Base-by-base conservation (phyloP, 2,113 vertebrate species). In the Pithys albifrons region DNA sequence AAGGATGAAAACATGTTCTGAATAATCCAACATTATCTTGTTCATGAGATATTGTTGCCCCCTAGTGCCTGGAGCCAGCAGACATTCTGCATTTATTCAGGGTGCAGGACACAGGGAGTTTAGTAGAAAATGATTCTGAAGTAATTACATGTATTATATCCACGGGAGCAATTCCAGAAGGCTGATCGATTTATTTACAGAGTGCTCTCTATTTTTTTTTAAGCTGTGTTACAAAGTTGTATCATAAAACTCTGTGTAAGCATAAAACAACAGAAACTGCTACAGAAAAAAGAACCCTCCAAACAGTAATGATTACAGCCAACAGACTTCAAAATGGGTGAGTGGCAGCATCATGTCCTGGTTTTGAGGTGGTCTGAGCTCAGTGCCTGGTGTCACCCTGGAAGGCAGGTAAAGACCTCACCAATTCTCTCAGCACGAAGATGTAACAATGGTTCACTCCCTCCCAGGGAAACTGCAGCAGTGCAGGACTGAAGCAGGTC, bases 31-130 rank as follows among this genome's bases (percentile, higher is more conserved):
- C 2, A 14, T 4, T 29, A 15, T 3, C 24, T 14, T 46, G 41
- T 86, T 74, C 52, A 29, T 72, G 76, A 61, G 49, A 86, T 81
- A 27, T 72, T 27, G 45, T 81, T 96, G 96, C 96, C 93, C 70
- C 13, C 93, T 96, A 89, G 95, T 75, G 95, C 52, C 72, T 48
- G n/a, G 69, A 90, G 3, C 12, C 39, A 35, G 76, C 10, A 88
- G 41, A 70, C 28, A 73, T 0, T 64, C 59, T 33, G 48, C 48
- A 52, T 77, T 57, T 71, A 22, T 29, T 29, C 59, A 84, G 37
- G 2, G 2, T 18, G 39, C 19, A 41, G 43, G 37, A 62, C 0
- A 2, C 19, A 43, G 23, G 27, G 23, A 59, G 7, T 25, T 85
- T 1, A 52, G 13, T 31, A 84, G 29, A 91, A 71, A 61, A 12